Conservation (phyloP, 1,140 invertebrate genomes). For the Neuroterus valhalla region DNA sequence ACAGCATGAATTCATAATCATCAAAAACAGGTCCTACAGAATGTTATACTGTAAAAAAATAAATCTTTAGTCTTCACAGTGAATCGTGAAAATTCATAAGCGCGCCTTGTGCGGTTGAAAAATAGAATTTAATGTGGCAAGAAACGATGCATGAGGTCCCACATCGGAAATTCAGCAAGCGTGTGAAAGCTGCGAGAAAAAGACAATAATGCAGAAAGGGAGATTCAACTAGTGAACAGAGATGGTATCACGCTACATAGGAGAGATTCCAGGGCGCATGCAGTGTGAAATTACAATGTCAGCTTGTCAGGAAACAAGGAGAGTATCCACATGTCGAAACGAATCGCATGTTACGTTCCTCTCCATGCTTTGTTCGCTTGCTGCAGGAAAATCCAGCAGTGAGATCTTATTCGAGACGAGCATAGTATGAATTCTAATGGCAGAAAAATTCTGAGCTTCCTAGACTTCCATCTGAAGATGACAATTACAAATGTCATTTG, state of each 20-base stretch:
- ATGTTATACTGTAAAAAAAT: too few species aligned
- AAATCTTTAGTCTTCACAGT: neutral
- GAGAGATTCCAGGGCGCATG: slow-evolving; percentile 58
- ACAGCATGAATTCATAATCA: too few species aligned
- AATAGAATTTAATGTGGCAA: slow-evolving; percentile 6
- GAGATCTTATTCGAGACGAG: slow-evolving; percentile 13
- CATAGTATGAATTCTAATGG: slow-evolving; percentile 16
- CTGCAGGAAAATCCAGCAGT: slow-evolving; percentile 27
- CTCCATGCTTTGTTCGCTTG: slow-evolving; percentile 39
- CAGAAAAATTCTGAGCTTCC: slow-evolving; percentile 19
- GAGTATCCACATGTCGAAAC: slow-evolving; percentile 56
- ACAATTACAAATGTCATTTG: too few species aligned
- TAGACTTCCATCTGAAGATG: neutral
- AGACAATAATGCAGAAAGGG: slow-evolving; percentile 31
- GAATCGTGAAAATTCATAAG: neutral
- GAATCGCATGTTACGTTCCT: slow-evolving; percentile 51
- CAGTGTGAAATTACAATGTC: slow-evolving; percentile 64
- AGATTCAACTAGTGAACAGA: slow-evolving; percentile 40
- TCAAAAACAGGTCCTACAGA: too few species aligned
- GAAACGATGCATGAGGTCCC: neutral
- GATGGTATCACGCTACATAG: slow-evolving; percentile 55
- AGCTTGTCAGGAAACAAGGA: slow-evolving; percentile 58
- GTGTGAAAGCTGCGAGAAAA: slow-evolving; percentile 5
- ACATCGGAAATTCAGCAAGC: slow-evolving; percentile 11
- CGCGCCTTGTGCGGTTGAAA: neutral